Conservation (phyloP, 1,140 invertebrate species). For the Cephus cinctus region DNA sequence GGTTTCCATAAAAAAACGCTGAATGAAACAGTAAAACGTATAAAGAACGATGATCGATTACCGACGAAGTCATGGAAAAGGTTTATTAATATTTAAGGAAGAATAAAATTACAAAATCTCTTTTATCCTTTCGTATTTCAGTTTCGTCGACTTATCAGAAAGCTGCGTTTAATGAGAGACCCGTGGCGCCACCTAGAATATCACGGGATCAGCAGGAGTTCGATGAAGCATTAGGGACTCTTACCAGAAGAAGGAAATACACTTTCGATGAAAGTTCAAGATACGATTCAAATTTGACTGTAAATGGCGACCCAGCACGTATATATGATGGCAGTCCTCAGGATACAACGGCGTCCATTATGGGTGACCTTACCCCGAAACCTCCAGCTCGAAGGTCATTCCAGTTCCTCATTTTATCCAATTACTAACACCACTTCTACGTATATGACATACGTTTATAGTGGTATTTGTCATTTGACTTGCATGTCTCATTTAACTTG, state of each 20-base stretch:
- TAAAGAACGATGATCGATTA: no score
- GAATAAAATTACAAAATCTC: no score
- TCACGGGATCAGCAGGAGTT: constrained; percentile 46
- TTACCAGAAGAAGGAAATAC: constrained; percentile 46
- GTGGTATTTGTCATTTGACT: no score
- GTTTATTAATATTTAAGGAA: no score
- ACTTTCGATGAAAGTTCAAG: constrained; percentile 41
- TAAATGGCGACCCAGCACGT: constrained; percentile 38
- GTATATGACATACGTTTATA: background rate
- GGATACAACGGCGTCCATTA: constrained; percentile 37
- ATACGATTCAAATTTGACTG: constrained; percentile 35
- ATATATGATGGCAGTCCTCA: constrained; percentile 34
- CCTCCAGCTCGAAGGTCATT: constrained; percentile 42
- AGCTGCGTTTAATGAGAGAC: constrained; percentile 32
- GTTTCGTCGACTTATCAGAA: constrained; percentile 43
- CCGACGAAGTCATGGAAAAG: no score
- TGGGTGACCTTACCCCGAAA: constrained; percentile 43
- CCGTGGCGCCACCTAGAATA: constrained; percentile 25
- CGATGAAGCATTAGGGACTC: constrained; percentile 44
- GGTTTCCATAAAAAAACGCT: no score
- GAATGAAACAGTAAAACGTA: no score
- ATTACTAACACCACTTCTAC: background rate
- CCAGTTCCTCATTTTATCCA: background rate
- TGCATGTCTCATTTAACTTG: no score
- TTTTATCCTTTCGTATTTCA: no score